Conservation (phyloP, 2,113 vertebrate genomes). For the Lynx canadensis region DNA sequence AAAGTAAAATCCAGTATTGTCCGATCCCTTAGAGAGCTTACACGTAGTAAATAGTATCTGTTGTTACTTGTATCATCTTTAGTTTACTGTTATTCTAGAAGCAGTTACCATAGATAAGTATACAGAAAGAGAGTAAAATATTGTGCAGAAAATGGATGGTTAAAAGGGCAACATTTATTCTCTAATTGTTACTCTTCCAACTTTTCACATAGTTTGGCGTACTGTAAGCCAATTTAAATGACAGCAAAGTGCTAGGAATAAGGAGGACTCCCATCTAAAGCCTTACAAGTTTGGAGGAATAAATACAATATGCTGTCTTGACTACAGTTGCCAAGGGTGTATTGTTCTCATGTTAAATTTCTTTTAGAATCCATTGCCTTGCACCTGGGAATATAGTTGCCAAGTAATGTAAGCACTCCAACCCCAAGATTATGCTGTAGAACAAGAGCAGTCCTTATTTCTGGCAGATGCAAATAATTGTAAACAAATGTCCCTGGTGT, state of each 20-base stretch:
- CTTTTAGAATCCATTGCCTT: conserved; percentile 45
- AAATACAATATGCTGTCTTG: conserved; percentile 19
- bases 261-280: neutral
- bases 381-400: conserved; percentile 55
- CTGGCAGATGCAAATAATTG: neutral
- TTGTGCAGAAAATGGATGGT: neutral
- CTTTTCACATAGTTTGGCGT: neutral
- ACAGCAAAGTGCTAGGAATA: conserved; percentile 7
- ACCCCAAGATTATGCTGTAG: neutral
- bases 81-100: neutral
- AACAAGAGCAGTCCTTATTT: conserved; percentile 14
- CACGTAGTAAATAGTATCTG: neutral
- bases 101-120: neutral
- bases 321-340: conserved; percentile 49
- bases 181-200: conserved; percentile 54
- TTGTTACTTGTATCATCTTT: neutral
- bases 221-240: conserved; percentile 48
- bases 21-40: neutral
- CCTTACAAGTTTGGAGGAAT: neutral
- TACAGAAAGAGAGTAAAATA: neutral
- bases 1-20: neutral
- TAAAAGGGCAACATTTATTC: conserved; percentile 20
- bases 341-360: conserved; percentile 61
- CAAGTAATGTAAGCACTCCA: conserved; percentile 29
- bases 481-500: neutral